These are phyloP conservation scores for Rhopalosiphum padi DNA, from an alignment of 1,140 invertebrate genomes.

Conservation along the genomic window DNA sequence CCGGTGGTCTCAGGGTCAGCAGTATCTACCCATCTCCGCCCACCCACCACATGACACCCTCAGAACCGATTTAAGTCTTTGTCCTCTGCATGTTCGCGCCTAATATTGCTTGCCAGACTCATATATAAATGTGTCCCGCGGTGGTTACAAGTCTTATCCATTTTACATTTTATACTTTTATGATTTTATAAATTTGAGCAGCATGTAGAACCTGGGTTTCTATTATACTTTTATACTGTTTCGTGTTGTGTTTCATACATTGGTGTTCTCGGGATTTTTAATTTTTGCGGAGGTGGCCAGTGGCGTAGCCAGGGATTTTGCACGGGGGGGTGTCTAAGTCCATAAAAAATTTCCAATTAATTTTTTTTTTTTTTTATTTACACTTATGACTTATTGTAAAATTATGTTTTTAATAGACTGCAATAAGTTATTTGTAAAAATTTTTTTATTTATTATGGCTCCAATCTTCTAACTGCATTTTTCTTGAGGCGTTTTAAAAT, in stretches of 20 bases:
- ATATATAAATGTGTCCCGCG: neutral
- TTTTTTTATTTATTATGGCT: no score
- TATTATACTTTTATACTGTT: neutral
- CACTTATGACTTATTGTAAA: no score
- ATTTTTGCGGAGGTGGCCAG: no score
- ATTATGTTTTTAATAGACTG: no score
- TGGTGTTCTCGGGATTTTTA: neutral
- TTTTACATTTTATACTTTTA: neutral
- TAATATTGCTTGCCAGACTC: neutral
- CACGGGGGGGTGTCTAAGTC: no score
- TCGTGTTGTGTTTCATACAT: neutral
- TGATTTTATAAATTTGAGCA: neutral
- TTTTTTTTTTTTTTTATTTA: no score
- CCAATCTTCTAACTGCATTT: no score
- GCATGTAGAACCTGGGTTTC: neutral
- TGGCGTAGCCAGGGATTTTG: no score
- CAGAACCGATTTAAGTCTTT: constrained; percentile 2
- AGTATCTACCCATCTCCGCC: neutral
- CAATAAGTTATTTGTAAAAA: no score
- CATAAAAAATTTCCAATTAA: no score
- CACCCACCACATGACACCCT: neutral
- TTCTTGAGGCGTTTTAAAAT: no score
- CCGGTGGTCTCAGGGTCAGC: neutral
- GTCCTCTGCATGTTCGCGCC: neutral
- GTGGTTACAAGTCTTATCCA: neutral